Evolutionary conservation across 2,113 vertebrate species (phyloP).

Genomic region (Meles meles): DNA sequence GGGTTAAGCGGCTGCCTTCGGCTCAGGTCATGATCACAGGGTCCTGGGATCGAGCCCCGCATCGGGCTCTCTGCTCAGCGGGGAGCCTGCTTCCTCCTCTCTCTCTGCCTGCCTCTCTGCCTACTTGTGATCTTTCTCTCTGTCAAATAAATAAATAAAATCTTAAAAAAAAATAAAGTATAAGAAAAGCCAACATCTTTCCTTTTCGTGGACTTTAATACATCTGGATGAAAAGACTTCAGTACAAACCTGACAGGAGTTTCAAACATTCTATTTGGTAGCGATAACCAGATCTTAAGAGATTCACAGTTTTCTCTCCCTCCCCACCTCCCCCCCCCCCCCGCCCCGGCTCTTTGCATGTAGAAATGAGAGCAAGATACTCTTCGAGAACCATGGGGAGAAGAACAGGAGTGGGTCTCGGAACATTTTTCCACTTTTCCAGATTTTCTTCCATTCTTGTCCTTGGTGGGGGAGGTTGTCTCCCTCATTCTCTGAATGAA

Average conservation of each 20-base stretch:
- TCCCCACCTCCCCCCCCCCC: no score
- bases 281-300: not conserved
- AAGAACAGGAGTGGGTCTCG: not conserved
- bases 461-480: not conserved
- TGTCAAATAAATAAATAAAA: no score
- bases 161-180: no score
- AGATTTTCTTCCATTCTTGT: not conserved
- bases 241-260: not conserved
- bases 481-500: not conserved
- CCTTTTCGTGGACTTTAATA: not conserved
- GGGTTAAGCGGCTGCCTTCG: no score
- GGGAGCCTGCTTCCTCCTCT: no score
- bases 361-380: not conserved
- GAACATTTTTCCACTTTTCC: not conserved
- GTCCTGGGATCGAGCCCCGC: no score
- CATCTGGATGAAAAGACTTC: not conserved
- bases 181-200: not conserved
- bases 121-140: no score
- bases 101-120: no score
- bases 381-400: not conserved
- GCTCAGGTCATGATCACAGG: no score
- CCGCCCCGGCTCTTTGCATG: not conserved
- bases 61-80: no score
- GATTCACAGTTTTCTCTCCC: not conserved
- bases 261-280: not conserved